phyloP scores from a whole-genome alignment of 2,888 invertebrate genomes.

The Sesamia inferens region DNA sequence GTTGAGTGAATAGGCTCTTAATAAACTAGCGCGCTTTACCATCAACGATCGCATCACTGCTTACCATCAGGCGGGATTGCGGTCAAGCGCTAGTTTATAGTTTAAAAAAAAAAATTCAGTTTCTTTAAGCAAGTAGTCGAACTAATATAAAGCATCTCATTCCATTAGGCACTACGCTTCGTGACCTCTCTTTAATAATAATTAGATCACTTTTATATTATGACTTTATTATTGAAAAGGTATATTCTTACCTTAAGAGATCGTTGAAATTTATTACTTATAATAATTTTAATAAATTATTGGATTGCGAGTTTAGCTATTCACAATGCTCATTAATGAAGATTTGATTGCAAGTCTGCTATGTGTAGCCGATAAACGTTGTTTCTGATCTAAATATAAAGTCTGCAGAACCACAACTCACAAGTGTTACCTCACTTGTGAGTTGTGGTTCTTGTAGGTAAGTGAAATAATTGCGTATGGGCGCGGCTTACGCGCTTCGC shows the following conservation, averaged over 20 bases:
- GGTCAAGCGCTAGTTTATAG: too few relatives aligned
- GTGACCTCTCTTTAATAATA: conserved; percentile 23
- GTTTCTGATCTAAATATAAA: not conserved
- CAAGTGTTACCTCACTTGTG: too few relatives aligned
- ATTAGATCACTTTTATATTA: conserved; percentile 30
- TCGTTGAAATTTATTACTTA: not conserved
- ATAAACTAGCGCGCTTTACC: too few relatives aligned
- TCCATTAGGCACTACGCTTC: conserved; percentile 37
- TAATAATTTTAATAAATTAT: conserved; percentile 7
- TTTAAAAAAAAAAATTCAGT: too few relatives aligned
- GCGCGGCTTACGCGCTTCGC: conserved; percentile 1
- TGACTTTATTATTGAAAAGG: conserved; percentile 15
- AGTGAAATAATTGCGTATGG: conserved; percentile 26
- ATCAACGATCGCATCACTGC: too few relatives aligned
- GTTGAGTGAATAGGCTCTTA: too few relatives aligned
- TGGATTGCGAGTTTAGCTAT: conserved; percentile 17
- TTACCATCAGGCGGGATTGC: too few relatives aligned
- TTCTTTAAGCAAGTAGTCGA: conserved; percentile 13
- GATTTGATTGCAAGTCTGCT: not conserved
- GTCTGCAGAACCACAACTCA: not conserved
- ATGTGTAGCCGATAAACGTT: not conserved
- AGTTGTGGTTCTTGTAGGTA: conserved; percentile 21
- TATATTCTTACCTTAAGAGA: conserved; percentile 23
- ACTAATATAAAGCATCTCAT: conserved; percentile 20
- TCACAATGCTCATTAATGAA: not conserved